Evolutionary conservation across 2,797 vertebrate genomes (phyloP).

Genomic region (Melopsittacus undulatus): DNA sequence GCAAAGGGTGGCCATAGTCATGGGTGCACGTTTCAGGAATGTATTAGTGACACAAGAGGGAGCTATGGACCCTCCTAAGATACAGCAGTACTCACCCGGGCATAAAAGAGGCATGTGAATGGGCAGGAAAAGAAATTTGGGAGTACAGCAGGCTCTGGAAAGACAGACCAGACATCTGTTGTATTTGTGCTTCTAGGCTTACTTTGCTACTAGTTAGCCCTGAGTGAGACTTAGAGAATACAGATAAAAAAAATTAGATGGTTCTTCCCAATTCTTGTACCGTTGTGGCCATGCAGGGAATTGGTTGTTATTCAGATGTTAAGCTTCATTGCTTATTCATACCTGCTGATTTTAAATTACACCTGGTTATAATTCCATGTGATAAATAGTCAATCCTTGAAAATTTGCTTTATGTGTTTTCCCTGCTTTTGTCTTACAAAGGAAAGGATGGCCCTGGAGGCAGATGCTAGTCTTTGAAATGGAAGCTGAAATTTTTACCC

Average conservation of each 20-base stretch:
- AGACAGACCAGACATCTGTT: neutral
- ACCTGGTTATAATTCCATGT: neutral
- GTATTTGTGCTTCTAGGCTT: neutral
- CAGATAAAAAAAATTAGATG: neutral
- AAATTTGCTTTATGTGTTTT: neutral
- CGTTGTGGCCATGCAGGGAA: neutral
- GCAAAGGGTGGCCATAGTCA: neutral
- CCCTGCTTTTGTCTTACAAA: neutral
- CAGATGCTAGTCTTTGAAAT: neutral
- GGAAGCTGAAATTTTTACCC: neutral
- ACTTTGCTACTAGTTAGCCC: neutral
- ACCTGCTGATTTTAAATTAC: neutral
- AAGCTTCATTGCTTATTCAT: neutral
- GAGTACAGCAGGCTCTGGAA: neutral
- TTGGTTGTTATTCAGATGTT: neutral
- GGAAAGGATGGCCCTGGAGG: neutral
- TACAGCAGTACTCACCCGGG: neutral
- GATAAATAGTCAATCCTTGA: neutral
- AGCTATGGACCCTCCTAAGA: slow-evolving; percentile 18
- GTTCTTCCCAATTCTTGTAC: neutral
- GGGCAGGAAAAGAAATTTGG: neutral
- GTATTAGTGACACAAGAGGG: slow-evolving; percentile 39
- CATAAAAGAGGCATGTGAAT: fast-evolving
- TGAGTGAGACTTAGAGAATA: neutral
- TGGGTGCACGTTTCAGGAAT: neutral